Conservation (phyloP, 1,140 invertebrate species). For the Leptinotarsa lineolata region DNA sequence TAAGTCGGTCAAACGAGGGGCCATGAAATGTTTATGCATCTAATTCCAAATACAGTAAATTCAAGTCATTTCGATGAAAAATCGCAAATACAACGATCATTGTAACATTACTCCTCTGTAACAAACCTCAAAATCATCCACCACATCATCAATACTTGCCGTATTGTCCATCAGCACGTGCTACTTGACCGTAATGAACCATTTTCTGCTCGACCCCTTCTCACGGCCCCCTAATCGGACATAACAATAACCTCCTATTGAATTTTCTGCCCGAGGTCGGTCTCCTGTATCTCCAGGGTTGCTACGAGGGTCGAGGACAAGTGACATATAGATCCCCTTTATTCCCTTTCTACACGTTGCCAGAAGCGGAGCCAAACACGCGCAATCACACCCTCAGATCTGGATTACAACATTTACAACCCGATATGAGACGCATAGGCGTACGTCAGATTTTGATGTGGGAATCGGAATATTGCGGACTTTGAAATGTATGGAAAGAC, state of each 20-base stretch:
- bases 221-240: not conserved
- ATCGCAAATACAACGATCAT: too few species aligned
- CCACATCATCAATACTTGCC: too few species aligned
- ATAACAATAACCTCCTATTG: not conserved
- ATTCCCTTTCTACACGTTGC: constrained; percentile 31
- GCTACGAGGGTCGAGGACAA: constrained; percentile 34
- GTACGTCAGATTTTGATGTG: not conserved
- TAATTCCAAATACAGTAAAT: too few species aligned
- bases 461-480: not conserved
- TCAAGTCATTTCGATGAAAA: too few species aligned
- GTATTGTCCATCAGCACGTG: not conserved
- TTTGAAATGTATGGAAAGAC: too few species aligned
- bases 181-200: not conserved
- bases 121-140: too few species aligned
- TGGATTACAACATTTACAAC: constrained; percentile 48
- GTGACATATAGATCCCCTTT: constrained; percentile 42
- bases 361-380: constrained; percentile 37
- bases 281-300: not conserved
- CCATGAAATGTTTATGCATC: too few species aligned
- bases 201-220: not conserved
- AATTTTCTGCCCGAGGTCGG: not conserved
- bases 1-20: too few species aligned
- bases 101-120: too few species aligned
- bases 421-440: constrained; percentile 4
- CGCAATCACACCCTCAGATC: constrained; percentile 46